Percentiles rank a stretch among this genome's conserved stretches.
Conservation (phyloP, 2,797 vertebrate genomes). For the Anguilla obscura region DNA sequence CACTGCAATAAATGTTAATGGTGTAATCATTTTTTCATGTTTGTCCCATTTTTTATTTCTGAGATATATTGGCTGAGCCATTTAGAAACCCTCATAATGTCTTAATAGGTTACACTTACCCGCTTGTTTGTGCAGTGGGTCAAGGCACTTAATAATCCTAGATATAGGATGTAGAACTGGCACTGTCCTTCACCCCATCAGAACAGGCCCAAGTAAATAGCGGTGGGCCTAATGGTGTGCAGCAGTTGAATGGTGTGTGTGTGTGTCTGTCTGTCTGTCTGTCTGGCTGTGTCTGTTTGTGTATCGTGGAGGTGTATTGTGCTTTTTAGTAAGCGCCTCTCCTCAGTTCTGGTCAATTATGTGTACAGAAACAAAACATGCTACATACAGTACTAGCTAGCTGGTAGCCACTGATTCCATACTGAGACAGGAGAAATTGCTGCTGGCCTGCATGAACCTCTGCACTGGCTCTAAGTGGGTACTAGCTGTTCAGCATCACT, state of each 20-base stretch:
- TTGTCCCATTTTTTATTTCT: not conserved
- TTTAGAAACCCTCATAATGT: not conserved
- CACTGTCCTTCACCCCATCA: no score
- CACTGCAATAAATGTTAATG: slow-evolving; percentile 1
- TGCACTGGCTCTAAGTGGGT: not conserved
- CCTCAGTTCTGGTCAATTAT: not conserved
- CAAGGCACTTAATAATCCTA: not conserved
- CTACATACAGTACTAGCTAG: not conserved
- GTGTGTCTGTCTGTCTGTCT: not conserved
- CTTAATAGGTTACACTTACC: not conserved
- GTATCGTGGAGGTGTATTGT: not conserved
- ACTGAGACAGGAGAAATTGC: not conserved
- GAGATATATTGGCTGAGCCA: not conserved
- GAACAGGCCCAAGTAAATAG: not conserved
- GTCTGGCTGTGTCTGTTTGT: not conserved
- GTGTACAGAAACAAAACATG: not conserved
- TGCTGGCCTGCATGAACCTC: not conserved
- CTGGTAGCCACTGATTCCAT: not conserved
- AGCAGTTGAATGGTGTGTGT: not conserved
- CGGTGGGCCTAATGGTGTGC: not conserved
- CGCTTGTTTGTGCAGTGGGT: not conserved
- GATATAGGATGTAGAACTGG: not conserved
- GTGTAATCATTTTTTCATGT: not conserved
- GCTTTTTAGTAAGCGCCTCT: not conserved
- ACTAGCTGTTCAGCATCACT: not conserved